A percentile compares a stretch with the other conserved stretches of the same genome.
These are phyloP conservation scores for Panzeria rudis DNA, from an alignment of 2,888 invertebrate species.

Conservation along the genomic window DNA sequence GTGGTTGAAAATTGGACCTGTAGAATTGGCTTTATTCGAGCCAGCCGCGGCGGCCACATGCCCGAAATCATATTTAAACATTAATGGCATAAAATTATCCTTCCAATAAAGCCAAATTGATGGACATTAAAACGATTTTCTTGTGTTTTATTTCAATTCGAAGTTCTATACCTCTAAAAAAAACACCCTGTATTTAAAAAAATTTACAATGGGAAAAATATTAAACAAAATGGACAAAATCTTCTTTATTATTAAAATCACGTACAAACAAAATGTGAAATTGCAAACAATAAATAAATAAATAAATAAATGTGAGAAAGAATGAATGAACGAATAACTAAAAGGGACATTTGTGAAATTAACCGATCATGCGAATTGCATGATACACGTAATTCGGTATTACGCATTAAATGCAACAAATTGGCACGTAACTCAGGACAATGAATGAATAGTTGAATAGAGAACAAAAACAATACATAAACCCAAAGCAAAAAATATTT, in stretches of 20 bases:
- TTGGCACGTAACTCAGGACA: slow-evolving; percentile 64
- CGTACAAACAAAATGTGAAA: slow-evolving; percentile 54
- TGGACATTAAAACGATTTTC: too few relatives aligned
- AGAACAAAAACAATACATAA: slow-evolving; percentile 19
- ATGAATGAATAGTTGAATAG: slow-evolving; percentile 45
- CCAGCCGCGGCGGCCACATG: too few relatives aligned
- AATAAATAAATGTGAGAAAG: slow-evolving; percentile 21
- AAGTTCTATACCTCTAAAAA: too few relatives aligned
- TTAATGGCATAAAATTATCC: too few relatives aligned
- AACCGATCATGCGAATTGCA: slow-evolving; percentile 63
- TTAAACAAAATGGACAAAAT: slow-evolving; percentile 24
- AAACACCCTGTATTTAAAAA: too few relatives aligned
- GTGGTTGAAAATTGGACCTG: too few relatives aligned
- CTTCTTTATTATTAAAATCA: slow-evolving; percentile 38
- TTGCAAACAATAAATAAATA: slow-evolving; percentile 54
- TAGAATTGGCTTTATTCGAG: too few relatives aligned
- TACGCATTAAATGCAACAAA: slow-evolving; percentile 67
- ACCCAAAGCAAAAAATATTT: slow-evolving; percentile 25
- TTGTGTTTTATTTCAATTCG: too few relatives aligned
- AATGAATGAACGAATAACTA: slow-evolving; percentile 4
- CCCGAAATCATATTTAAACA: too few relatives aligned
- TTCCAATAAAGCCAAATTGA: too few relatives aligned
- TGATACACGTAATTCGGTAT: slow-evolving; percentile 58
- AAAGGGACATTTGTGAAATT: slow-evolving; percentile 66
- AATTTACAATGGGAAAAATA: slow-evolving; percentile 16